These are phyloP conservation scores for Oryctes rhinoceros DNA, from an alignment of 1,140 invertebrate species.

Conservation along the genomic window DNA sequence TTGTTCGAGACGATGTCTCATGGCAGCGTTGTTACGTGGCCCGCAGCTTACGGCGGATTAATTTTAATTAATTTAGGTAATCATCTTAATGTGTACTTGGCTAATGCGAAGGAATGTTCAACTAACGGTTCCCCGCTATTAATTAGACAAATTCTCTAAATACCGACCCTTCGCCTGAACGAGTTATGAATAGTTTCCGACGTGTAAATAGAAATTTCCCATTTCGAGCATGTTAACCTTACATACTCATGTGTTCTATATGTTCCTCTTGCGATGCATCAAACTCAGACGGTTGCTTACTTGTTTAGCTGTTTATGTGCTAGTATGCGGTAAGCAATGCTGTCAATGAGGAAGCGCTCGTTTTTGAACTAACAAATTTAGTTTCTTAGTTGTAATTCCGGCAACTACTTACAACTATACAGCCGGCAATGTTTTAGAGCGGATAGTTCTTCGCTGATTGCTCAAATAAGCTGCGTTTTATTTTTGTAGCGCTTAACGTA, in stretches of 20 bases:
- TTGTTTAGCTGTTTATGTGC: background rate
- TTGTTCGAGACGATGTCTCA: background rate
- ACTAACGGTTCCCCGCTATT: conserved; percentile 41
- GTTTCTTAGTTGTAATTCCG: no score
- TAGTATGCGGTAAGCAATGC: background rate
- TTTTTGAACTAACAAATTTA: no score
- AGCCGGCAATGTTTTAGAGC: no score
- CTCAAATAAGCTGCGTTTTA: no score
- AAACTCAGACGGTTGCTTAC: background rate
- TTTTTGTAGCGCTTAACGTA: no score
- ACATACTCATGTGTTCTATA: background rate
- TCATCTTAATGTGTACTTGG: conserved; percentile 48
- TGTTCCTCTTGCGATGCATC: no score
- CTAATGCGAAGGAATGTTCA: conserved; percentile 42
- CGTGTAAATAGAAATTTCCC: conserved; percentile 28
- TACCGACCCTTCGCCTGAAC: conserved; percentile 15
- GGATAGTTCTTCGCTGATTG: no score
- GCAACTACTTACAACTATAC: no score
- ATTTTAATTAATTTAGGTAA: conserved; percentile 51
- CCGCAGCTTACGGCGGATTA: conserved; percentile 37
- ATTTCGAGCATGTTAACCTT: background rate
- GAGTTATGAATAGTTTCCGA: conserved; percentile 30
- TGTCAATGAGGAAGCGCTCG: no score
- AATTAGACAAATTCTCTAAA: conserved; percentile 43
- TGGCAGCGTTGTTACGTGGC: background rate